Conservation (phyloP, 2,888 invertebrate genomes). For the Ennomos quercinarius region DNA sequence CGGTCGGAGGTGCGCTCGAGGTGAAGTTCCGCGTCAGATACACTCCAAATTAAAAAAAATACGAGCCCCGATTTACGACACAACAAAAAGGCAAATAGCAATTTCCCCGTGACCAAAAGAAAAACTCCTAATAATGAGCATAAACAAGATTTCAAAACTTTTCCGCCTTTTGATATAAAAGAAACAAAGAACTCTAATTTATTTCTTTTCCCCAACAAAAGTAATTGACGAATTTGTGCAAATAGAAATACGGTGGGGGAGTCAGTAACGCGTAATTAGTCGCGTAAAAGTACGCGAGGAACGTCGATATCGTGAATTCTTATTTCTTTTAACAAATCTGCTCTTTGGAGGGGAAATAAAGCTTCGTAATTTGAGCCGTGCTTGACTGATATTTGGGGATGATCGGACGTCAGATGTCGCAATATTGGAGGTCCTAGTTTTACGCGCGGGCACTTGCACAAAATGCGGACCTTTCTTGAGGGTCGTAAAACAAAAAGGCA, state of each 20-base stretch:
- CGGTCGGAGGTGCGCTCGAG: constrained; percentile 53
- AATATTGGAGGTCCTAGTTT: constrained; percentile 77
- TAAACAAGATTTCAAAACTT: constrained; percentile 73
- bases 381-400: constrained; percentile 74
- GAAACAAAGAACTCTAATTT: constrained; percentile 73
- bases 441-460: constrained; percentile 65
- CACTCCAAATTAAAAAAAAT: constrained; percentile 46
- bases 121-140: constrained; percentile 61
- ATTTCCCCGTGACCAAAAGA: constrained; percentile 47
- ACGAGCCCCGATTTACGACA: constrained; percentile 42
- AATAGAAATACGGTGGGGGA: constrained; percentile 60
- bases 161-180: constrained; percentile 62
- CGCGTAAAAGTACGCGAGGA: constrained; percentile 50
- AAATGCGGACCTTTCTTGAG: constrained; percentile 58
- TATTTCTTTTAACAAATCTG: constrained; percentile 72
- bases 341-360: constrained; percentile 63
- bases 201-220: constrained; percentile 54
- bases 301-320: constrained; percentile 62
- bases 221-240: constrained; percentile 75
- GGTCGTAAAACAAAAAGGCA: constrained; percentile 72
- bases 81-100: constrained; percentile 48
- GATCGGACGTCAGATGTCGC: constrained; percentile 75
- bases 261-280: constrained; percentile 69
- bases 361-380: constrained; percentile 68
- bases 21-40: constrained; percentile 35